Percentiles rank a stretch among this genome's conserved stretches.
Evolutionary conservation across 2,888 invertebrate genomes (phyloP).

Genomic region (Elegia similella): DNA sequence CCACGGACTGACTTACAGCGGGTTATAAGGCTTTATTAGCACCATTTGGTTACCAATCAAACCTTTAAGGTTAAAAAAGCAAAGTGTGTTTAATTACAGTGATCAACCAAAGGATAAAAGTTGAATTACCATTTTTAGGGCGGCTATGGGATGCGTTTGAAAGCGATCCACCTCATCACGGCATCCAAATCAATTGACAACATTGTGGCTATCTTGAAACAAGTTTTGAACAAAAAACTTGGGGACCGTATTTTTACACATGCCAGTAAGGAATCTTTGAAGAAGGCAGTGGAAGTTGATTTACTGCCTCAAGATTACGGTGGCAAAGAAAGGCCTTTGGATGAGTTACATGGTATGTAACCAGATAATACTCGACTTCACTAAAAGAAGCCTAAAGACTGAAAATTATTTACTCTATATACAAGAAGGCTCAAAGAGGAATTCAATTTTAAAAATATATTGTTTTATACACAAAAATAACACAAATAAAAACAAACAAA

Average conservation of each 20-base stretch:
- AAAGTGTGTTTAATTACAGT: too few relatives aligned
- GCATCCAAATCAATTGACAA: constrained; percentile 45
- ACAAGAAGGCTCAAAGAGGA: too few relatives aligned
- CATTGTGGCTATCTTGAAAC: constrained; percentile 44
- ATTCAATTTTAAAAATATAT: too few relatives aligned
- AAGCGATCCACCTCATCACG: constrained; percentile 48
- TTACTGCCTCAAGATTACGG: constrained; percentile 56
- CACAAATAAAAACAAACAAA: too few relatives aligned
- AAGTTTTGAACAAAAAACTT: constrained; percentile 48
- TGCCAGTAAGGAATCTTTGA: constrained; percentile 36
- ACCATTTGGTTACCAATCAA: too few relatives aligned
- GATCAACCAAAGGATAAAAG: too few relatives aligned
- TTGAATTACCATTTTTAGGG: constrained; percentile 36
- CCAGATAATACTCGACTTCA: neutral
- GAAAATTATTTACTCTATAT: too few relatives aligned
- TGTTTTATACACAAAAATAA: too few relatives aligned
- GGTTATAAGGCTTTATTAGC: too few relatives aligned
- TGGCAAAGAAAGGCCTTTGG: constrained; percentile 43
- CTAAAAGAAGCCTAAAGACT: too few relatives aligned
- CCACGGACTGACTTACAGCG: too few relatives aligned
- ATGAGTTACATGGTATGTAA: constrained; percentile 40
- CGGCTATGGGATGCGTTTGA: constrained; percentile 52
- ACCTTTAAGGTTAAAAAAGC: too few relatives aligned
- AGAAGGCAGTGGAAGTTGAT: constrained; percentile 39
- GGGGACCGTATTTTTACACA: constrained; percentile 40